Evolutionary conservation across 2,113 vertebrate genomes (phyloP).

Genomic region (Oplegnathus fasciatus): DNA sequence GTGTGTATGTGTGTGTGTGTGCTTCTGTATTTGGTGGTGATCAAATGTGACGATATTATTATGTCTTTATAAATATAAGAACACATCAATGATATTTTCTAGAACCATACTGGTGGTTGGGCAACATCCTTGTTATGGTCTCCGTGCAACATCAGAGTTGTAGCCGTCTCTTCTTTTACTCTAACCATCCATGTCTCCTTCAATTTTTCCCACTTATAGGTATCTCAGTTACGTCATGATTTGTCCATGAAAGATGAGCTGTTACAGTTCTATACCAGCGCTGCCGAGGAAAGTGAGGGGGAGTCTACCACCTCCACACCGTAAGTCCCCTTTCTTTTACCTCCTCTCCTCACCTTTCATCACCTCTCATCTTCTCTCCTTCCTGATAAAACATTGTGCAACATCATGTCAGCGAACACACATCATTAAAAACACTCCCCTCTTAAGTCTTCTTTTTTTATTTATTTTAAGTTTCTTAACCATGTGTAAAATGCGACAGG

Average conservation of each 20-base stretch:
- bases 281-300: slow-evolving; percentile 94
- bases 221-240: slow-evolving; percentile 96
- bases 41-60: not conserved
- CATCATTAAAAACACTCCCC: not conserved
- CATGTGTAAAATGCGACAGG: too few species aligned
- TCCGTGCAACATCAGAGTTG: not conserved
- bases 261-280: slow-evolving; percentile 96
- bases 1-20: slow-evolving; percentile 6
- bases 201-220: slow-evolving; percentile 80
- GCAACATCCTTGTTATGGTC: not conserved
- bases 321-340: slow-evolving; percentile 81
- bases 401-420: not conserved
- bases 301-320: slow-evolving; percentile 93
- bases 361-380: not conserved
- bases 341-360: not conserved
- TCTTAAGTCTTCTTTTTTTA: not conserved
- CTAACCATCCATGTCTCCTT: not conserved
- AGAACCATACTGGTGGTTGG: not conserved
- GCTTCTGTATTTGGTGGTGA: not conserved
- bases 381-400: not conserved
- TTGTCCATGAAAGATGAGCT: slow-evolving; percentile 98
- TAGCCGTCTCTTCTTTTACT: not conserved
- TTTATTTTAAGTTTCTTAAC: too few species aligned
- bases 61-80: not conserved
- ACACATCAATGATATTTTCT: not conserved